Percentiles rank a stretch among this genome's conserved stretches.
Conservation (phyloP, 2,888 invertebrate genomes). For the Pandemis heparana region DNA sequence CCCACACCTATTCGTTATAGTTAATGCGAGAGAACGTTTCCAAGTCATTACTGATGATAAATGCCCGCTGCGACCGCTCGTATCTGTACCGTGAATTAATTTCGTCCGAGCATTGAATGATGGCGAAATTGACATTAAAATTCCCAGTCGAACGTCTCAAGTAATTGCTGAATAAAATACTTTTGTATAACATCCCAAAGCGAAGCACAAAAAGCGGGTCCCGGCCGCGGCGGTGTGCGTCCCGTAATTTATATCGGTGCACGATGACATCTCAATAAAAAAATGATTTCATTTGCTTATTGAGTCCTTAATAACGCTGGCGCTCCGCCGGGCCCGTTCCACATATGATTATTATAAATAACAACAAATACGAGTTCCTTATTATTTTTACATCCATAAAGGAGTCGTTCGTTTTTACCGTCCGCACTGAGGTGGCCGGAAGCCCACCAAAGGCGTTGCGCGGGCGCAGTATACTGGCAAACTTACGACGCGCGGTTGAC, state of each 20-base stretch:
- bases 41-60: constrained; percentile 79
- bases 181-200: constrained; percentile 82
- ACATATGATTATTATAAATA: constrained; percentile 77
- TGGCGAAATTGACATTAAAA: constrained; percentile 84
- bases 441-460: constrained; percentile 74
- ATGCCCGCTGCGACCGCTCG: constrained; percentile 63
- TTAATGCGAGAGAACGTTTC: constrained; percentile 72
- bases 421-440: constrained; percentile 58
- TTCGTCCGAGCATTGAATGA: constrained; percentile 81
- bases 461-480: constrained; percentile 35
- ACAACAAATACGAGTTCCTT: constrained; percentile 73
- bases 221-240: constrained; percentile 66
- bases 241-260: constrained; percentile 81
- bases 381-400: constrained; percentile 66
- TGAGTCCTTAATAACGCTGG: constrained; percentile 83
- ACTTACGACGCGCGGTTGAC: constrained; percentile 58
- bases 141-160: constrained; percentile 80
- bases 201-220: constrained; percentile 77
- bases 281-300: constrained; percentile 86
- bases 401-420: constrained; percentile 57
- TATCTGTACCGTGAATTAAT: constrained; percentile 76
- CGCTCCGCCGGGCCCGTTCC: constrained; percentile 64
- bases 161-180: constrained; percentile 85
- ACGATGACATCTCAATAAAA: constrained; percentile 85
- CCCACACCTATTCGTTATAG: constrained; percentile 71